Base-by-base conservation (phyloP, 2,888 invertebrate genomes). In the Ornithoptera priamus region DNA sequence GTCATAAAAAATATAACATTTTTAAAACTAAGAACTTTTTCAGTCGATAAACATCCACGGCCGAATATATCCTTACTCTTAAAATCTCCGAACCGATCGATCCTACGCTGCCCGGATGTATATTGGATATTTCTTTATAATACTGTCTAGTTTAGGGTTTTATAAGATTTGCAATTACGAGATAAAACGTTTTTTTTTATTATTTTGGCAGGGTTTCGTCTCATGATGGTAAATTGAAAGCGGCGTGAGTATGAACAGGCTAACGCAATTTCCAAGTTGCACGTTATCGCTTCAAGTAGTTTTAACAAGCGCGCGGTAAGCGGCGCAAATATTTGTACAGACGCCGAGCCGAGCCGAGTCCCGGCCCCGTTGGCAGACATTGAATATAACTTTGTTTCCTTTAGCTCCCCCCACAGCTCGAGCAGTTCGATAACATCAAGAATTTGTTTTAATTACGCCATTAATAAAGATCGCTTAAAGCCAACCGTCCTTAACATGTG, bases 241-340 rank as follows among this genome's bases (percentile, higher is more conserved):
- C 67, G 69, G 69, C 67, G 69, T 68, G 70, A 68, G 72, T 70
- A 74, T 73, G 73, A 72, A 74, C 73, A 72, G 74, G 73, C 73
- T 77, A 76, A 75, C 73, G 72, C 74, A 74, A 75, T 75, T 75
- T 72, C 74, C 50, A 72, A 74, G 75, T 75, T 78, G 76, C 76
- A 78, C 74, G 77, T 81, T 82, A 83, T 80, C 79, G 80, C 81
- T 78, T 80, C 81, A 77, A 85, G 87, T 84, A 81, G 81, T 81
- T 77, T 76, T 75, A 75, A 76, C 75, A 77, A 73, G 76, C 77
- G 74, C 69, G 73, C 76, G 77, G 77, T 77, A 78, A 80, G 77
- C 77, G 78, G 72, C 67, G 74, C 78, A 78, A 82, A 81, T 80
- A 81, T 81, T 81, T 81, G 77, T 74, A 30, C 76, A 73, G 72